Evolutionary conservation across 2,797 vertebrate genomes (phyloP), one percentile per base, ranked within the genome.

Genomic region (Ceryle rudis): DNA sequence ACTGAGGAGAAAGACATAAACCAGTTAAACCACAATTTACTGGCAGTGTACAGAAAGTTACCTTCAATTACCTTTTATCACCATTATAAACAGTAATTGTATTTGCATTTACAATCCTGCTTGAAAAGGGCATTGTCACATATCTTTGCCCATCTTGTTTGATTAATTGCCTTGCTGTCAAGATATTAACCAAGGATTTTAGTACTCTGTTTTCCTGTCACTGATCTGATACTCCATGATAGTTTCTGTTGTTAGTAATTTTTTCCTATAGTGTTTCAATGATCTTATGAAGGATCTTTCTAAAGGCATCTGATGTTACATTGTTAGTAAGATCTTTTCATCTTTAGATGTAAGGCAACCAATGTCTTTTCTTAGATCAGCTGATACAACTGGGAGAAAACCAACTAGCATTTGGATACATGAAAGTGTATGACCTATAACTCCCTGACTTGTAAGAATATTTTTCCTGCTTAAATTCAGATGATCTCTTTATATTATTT

Each of bases 71-170:
- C 70, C 44, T 95, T 83, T 90, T 92, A 54, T 90, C 93, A 84
- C 51, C 18, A 55, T 91, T 94, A 72, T 23, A 42, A 54, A 47
- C 2, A 14, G 42, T 86, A 92, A 95, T 88, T 80, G 42, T 81
- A 88, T 97, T 95, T 95, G 69, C 89, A 93, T 94, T 94, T 92
- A 84, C 46, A 95, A 83, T 93, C 85, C 78, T 83, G 54, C 69
- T 95, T 97, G 96, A 95, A 96, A 97, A 97, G 92, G 88, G 85
- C 95, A 95, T 89, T 94, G 94, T 95, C 93, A 86, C 94, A 52
- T 90, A 94, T 90, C 87, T 85, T 96, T 90, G 73, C 73, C 84
- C 75, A 94, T 96, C 89, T 90, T 81, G 62, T 93, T 91, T 90
- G 93, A 96, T 95, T 96, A 97, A 96, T 96, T 90, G 11, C 72